Percentiles rank a stretch among this genome's conserved stretches.
Evolutionary conservation across 2,888 invertebrate species (phyloP).

Genomic region (Elmis aenea): DNA sequence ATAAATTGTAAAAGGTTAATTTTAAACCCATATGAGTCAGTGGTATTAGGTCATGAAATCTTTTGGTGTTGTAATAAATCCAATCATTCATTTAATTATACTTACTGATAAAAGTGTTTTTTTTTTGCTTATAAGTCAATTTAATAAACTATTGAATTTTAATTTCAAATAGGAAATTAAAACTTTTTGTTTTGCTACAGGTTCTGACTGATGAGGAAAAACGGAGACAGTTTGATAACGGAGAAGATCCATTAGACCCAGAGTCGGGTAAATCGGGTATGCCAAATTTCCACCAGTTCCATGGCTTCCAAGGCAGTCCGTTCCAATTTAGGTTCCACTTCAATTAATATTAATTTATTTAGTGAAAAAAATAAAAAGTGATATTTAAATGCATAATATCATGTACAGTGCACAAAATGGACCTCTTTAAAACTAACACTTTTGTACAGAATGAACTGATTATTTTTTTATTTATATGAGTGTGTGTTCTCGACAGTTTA

Average conservation of each 20-base stretch:
- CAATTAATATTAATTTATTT: constrained; percentile 60
- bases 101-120: too few species aligned
- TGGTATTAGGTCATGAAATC: too few species aligned
- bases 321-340: constrained; percentile 98
- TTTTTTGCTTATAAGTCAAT: too few species aligned
- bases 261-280: constrained; percentile 66
- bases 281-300: constrained; percentile 80
- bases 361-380: too few species aligned
- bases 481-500: neutral
- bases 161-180: neutral
- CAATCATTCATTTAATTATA: too few species aligned
- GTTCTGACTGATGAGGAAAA: constrained; percentile 85
- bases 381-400: too few species aligned
- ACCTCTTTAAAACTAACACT: too few species aligned
- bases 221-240: constrained; percentile 87
- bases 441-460: too few species aligned
- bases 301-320: constrained; percentile 69
- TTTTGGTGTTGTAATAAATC: too few species aligned
- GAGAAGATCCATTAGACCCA: constrained; percentile 96
- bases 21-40: too few species aligned
- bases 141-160: too few species aligned
- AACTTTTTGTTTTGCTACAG: constrained; percentile 40
- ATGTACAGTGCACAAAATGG: constrained; percentile 2
- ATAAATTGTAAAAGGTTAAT: too few species aligned
- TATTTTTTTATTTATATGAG: neutral